Percentiles rank a stretch among this genome's conserved stretches.
Evolutionary conservation across 2,113 vertebrate species (phyloP).

Genomic region (Triplophysa dalaica): DNA sequence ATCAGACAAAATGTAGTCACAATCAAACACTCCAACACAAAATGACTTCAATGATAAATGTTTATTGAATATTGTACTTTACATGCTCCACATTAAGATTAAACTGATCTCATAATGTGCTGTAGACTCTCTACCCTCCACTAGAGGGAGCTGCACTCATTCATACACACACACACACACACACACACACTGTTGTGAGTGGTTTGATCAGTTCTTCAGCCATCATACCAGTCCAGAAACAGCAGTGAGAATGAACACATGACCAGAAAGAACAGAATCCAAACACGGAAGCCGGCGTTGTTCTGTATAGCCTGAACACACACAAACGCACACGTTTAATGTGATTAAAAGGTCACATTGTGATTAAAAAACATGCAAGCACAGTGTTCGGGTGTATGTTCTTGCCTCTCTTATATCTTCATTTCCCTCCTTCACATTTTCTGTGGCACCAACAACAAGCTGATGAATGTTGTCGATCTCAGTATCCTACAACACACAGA

Average conservation of each 20-base stretch:
- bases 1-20: too few species aligned
- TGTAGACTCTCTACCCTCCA: not conserved
- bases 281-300: conserved; percentile 96
- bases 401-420: conserved; percentile 96
- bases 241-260: conserved; percentile 99
- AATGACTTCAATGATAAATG: not conserved
- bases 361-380: too few species aligned
- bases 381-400: not conserved
- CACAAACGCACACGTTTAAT: not conserved
- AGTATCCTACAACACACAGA: conserved; percentile 76
- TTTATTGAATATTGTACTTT: conserved; percentile 6
- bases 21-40: not conserved
- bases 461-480: conserved; percentile 95
- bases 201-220: conserved; percentile 66
- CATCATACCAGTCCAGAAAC: conserved; percentile 98
- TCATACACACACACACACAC: not conserved
- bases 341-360: too few species aligned
- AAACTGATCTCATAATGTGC: not conserved
- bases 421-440: conserved; percentile 97
- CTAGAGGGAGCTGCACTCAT: not conserved
- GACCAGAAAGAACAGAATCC: conserved; percentile 98
- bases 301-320: conserved; percentile 91
- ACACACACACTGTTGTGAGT: not conserved
- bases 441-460: conserved; percentile 92
- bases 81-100: not conserved